Evolutionary conservation across 2,113 vertebrate genomes (phyloP).

Genomic region (Leucosticte australis): DNA sequence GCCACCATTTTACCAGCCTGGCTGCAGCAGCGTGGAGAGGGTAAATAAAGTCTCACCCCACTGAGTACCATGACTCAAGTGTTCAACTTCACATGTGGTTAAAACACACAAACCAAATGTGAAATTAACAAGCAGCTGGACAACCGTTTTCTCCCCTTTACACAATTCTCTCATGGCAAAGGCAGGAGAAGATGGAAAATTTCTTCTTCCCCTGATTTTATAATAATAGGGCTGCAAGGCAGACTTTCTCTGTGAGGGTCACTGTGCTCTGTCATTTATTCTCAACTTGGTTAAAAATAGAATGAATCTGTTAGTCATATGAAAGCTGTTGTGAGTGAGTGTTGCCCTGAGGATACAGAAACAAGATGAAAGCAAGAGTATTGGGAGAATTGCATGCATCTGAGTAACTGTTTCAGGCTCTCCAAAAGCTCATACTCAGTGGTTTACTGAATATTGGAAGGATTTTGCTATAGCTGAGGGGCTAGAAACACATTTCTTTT

Average conservation of each 20-base stretch:
- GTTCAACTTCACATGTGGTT: neutral
- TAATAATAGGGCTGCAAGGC: neutral
- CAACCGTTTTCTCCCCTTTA: neutral
- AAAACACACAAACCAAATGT: neutral
- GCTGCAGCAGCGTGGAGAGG: neutral
- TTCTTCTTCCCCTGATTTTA: neutral
- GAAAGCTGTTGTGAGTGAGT: neutral
- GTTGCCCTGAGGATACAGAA: slow-evolving; percentile 7
- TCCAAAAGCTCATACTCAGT: neutral
- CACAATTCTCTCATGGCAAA: neutral
- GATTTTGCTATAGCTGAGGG: neutral
- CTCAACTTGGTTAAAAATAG: slow-evolving; percentile 27
- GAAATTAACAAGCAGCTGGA: neutral
- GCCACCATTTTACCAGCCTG: neutral
- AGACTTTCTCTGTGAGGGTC: neutral
- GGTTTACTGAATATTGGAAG: neutral
- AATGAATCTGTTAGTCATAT: neutral
- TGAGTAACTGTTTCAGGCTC: slow-evolving; percentile 15
- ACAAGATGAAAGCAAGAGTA: slow-evolving; percentile 3
- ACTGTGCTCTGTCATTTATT: neutral
- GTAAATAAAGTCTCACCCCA: neutral
- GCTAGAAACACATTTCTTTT: neutral
- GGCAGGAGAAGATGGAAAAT: neutral
- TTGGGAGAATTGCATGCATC: neutral
- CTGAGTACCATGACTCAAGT: neutral